Percentiles rank a stretch among this genome's conserved stretches.
Conservation (phyloP, 2,888 invertebrate genomes). For the Podabrus alpinus region DNA sequence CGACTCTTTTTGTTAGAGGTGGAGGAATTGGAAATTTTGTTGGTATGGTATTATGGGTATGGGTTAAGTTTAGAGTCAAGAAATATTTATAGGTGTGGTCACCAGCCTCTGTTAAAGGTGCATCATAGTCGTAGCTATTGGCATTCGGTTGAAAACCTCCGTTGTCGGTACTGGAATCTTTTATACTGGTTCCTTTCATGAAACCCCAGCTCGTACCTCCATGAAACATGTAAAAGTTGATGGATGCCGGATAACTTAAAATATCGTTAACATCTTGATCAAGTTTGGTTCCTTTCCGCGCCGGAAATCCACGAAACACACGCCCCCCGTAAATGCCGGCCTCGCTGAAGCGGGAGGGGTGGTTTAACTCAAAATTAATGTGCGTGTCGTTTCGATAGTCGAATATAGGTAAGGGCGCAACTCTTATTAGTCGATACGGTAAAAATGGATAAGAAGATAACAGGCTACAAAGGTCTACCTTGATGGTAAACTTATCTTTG, state of each 20-base stretch:
- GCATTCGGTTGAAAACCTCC: conserved; percentile 50
- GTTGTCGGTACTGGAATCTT: conserved; percentile 39
- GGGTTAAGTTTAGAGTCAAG: conserved; percentile 58
- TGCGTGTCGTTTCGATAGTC: too few relatives aligned
- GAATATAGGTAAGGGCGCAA: too few relatives aligned
- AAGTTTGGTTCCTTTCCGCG: too few relatives aligned
- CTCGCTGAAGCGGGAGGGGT: too few relatives aligned
- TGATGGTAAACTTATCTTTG: too few relatives aligned
- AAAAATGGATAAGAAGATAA: too few relatives aligned
- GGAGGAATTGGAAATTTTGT: conserved; percentile 43
- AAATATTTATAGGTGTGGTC: conserved; percentile 78
- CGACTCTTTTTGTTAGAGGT: conserved; percentile 37
- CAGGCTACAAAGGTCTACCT: too few relatives aligned
- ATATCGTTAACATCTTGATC: conserved; percentile 10
- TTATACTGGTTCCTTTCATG: conserved; percentile 49
- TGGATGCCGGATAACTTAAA: conserved; percentile 57
- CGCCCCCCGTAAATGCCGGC: too few relatives aligned
- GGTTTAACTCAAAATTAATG: too few relatives aligned
- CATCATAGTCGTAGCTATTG: conserved; percentile 77
- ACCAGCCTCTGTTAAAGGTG: conserved; percentile 86
- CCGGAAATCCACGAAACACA: too few relatives aligned
- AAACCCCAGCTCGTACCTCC: conserved; percentile 88
- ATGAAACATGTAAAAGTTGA: conserved; percentile 91
- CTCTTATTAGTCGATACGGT: too few relatives aligned
- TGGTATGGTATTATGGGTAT: conserved; percentile 36